phyloP scores from a whole-genome alignment of 2,797 vertebrate species.

The Neoniphon sammara region DNA sequence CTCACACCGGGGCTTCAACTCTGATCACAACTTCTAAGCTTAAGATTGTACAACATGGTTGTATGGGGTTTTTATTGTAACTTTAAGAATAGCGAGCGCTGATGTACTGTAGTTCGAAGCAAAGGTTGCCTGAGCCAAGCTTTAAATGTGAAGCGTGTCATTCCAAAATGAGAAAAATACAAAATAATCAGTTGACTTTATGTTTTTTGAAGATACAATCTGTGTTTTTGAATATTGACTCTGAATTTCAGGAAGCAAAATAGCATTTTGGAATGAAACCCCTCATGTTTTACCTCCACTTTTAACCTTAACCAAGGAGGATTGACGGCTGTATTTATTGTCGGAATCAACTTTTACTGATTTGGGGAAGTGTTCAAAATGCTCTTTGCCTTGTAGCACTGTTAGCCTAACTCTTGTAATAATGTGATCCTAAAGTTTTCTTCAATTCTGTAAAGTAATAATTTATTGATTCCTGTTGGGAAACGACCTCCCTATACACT shows the following conservation, averaged over 20 bases:
- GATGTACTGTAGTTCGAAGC: neutral
- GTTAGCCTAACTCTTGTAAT: conserved; percentile 20
- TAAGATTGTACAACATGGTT: conserved; percentile 7
- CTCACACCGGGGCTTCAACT: neutral
- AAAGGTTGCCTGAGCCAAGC: neutral
- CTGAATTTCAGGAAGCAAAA: neutral
- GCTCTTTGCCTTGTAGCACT: conserved; percentile 51
- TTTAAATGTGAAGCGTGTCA: neutral
- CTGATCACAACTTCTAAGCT: neutral
- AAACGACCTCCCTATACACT: too few species aligned
- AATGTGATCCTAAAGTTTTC: conserved; percentile 16
- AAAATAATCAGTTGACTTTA: neutral
- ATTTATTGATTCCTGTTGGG: too few species aligned
- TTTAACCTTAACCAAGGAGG: neutral
- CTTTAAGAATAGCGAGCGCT: neutral
- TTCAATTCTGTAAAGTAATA: neutral
- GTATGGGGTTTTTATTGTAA: neutral
- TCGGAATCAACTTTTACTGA: conserved; percentile 8
- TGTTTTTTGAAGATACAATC: neutral
- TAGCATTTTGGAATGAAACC: conserved; percentile 25
- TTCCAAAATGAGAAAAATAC: conserved; percentile 11
- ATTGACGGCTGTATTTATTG: neutral
- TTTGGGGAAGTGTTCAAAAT: neutral
- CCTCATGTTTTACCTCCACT: neutral
- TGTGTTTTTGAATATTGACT: conserved; percentile 4